Conservation (phyloP, 2,797 vertebrate genomes). For the Bucorvus abyssinicus region DNA sequence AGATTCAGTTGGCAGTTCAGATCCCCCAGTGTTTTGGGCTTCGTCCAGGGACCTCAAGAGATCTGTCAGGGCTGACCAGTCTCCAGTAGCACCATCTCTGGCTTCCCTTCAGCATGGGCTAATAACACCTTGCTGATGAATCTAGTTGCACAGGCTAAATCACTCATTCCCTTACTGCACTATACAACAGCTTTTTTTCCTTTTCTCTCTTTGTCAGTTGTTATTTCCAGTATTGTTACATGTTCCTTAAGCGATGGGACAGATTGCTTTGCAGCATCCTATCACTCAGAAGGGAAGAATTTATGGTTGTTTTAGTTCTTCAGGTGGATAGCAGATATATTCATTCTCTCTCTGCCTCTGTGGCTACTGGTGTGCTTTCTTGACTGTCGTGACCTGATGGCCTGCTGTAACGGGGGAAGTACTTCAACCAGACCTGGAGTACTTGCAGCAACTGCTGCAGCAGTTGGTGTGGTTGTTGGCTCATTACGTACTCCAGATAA, state of each 20-base stretch:
- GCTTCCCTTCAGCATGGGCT: not conserved
- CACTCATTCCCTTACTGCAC: not conserved
- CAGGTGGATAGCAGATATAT: not conserved
- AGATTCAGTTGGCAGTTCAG: rapidly evolving
- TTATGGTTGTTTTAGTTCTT: not conserved
- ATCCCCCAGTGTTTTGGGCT: not conserved
- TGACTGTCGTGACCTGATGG: not conserved
- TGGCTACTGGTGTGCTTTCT: not conserved
- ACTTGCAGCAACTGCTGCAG: not conserved
- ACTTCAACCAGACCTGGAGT: not conserved
- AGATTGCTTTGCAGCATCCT: rapidly evolving
- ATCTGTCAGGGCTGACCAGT: not conserved
- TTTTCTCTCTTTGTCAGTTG: rapidly evolving
- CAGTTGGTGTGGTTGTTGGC: not conserved
- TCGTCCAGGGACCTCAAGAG: not conserved
- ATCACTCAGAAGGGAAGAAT: not conserved
- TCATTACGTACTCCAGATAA: rapidly evolving
- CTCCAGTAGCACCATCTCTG: not conserved
- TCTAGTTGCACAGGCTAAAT: rapidly evolving
- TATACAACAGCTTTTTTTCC: too few species aligned
- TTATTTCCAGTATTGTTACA: not conserved
- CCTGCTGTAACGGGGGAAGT: rapidly evolving
- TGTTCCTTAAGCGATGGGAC: rapidly evolving
- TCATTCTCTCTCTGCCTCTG: not conserved
- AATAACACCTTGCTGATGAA: not conserved